Evolutionary conservation across 2,797 vertebrate genomes (phyloP), one percentile per base, ranked within the genome.

Genomic region (Rhinatrema bivittatum): DNA sequence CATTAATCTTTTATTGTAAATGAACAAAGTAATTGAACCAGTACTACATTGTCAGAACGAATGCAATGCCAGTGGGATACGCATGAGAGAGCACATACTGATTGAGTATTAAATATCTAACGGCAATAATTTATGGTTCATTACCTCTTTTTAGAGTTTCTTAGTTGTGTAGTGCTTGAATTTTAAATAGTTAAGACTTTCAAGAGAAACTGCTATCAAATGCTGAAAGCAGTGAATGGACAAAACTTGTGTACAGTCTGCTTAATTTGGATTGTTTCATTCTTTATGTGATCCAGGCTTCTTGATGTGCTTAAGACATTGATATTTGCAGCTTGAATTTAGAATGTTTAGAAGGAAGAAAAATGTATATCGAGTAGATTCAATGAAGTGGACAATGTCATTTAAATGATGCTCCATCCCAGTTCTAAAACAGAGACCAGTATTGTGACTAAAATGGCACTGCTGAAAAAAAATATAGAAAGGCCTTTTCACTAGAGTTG

Each of bases 1-100:
- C 85, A 91, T 93, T 90, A 85, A 92, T 94, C 85, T 91, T 87
- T 85, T 84, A 88, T 87, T 88, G 81, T 86, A 86, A 87, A 85
- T 81, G 82, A 87, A 81, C 75, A 73, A 74, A 83, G 79, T 84
- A 86, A 85, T 75, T 82, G 85, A 87, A 82, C 71, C 69, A 74
- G 76, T 70, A 84, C 72, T 72, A 71, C 77, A 75, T 69, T 82
- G 77, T 86, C 82, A 86, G 75, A 70, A 63, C 76, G 74, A 82
- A 77, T 72, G 78, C 72, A 83, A 76, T 75, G 77, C 82, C 73
- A 24, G 78, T 84, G 87, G 85, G 87, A 84, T 75, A 76, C 64
- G 79, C 78, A 85, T 81, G 73, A 79, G 83, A 84, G 80, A 72
- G 76, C 74, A 75, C 65, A 74, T 58, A 63, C 77, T 88, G 85